Conservation (phyloP, 1,140 invertebrate genomes). For the Rhysida immarginata region DNA sequence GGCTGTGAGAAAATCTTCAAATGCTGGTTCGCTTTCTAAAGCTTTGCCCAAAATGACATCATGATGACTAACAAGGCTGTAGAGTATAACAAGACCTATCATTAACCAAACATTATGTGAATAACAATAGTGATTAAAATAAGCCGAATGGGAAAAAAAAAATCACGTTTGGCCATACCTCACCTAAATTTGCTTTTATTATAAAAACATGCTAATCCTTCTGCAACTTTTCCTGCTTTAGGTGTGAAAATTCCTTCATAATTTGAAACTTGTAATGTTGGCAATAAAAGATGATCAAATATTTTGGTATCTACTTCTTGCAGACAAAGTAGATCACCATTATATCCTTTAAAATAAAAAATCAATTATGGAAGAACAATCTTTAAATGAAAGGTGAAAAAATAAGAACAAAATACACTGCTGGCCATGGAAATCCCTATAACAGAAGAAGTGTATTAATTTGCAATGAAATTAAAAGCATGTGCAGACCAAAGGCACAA, state of each 20-base stretch:
- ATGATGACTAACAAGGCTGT: background rate
- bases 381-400: no score
- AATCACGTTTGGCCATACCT: background rate
- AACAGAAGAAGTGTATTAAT: no score
- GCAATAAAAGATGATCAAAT: constrained; percentile 51
- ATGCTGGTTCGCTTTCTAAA: background rate
- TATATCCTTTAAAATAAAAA: constrained; percentile 47
- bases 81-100: no score
- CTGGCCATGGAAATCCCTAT: no score
- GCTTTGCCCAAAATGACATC: background rate
- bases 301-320: constrained; percentile 82
- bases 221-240: constrained; percentile 54
- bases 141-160: background rate
- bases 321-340: constrained; percentile 74
- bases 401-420: no score
- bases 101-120: background rate
- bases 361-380: background rate
- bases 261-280: constrained; percentile 38
- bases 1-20: background rate
- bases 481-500: no score
- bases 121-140: background rate
- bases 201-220: constrained; percentile 68
- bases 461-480: no score
- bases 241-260: constrained; percentile 44
- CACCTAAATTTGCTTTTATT: constrained; percentile 36